phyloP scores from a whole-genome alignment of 2,888 invertebrate species.

The Macrophya annulata region DNA sequence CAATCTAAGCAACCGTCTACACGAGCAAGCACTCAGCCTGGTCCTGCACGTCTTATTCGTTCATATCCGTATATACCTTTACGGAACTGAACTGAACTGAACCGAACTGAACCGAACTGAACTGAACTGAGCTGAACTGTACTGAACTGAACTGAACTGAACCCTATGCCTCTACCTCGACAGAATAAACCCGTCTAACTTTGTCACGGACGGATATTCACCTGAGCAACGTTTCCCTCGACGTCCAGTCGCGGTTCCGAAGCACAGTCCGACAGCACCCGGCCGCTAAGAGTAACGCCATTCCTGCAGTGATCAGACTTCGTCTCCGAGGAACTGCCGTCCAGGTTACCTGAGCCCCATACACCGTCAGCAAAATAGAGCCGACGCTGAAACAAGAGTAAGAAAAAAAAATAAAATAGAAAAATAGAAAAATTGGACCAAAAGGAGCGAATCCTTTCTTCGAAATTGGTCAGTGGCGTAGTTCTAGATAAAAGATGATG shows the following conservation, averaged over 20 bases:
- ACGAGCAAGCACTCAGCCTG: conserved; percentile 23
- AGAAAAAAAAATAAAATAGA: conserved; percentile 36
- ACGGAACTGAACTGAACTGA: not conserved
- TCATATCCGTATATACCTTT: not conserved
- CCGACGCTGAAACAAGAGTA: conserved; percentile 85
- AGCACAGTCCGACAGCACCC: conserved; percentile 86
- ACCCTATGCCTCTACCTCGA: not conserved
- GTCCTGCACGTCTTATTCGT: not conserved
- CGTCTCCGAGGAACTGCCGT: conserved; percentile 80
- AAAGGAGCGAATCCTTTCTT: too few relatives aligned
- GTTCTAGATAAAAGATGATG: not conserved
- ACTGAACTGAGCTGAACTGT: not conserved
- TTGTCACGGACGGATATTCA: conserved; percentile 70
- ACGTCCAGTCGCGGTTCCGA: conserved; percentile 90
- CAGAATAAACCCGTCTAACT: not conserved
- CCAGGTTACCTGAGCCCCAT: conserved; percentile 88
- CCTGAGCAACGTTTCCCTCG: conserved; percentile 89
- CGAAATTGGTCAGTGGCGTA: not conserved
- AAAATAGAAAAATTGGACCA: not conserved
- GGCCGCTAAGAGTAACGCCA: conserved; percentile 83
- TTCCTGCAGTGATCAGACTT: conserved; percentile 81
- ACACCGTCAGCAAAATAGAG: conserved; percentile 88
- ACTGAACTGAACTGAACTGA: too few relatives aligned
- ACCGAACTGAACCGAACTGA: too few relatives aligned
- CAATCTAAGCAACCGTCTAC: conserved; percentile 52